Percentiles rank a stretch among this genome's conserved stretches.
Evolutionary conservation across 1,140 invertebrate genomes (phyloP).

Genomic region (Mya arenaria): DNA sequence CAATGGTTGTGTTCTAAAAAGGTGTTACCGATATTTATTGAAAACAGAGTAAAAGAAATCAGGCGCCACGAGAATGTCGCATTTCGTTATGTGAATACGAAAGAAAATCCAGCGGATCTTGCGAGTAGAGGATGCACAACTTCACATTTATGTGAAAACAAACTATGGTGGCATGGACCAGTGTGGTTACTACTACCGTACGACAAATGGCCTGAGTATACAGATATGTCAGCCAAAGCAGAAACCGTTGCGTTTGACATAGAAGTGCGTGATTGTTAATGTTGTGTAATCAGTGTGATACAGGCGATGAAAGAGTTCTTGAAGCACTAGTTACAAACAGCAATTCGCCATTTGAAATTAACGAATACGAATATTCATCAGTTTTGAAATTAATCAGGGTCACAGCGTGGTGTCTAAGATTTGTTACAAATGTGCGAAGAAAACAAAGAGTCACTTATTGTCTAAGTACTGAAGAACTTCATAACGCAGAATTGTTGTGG

Average conservation of each 20-base stretch:
- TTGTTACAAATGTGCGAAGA: not conserved
- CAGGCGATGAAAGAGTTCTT: not conserved
- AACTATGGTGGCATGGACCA: slow-evolving; percentile 31
- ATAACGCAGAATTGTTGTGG: not conserved
- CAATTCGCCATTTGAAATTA: slow-evolving; percentile 10
- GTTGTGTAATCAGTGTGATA: not conserved
- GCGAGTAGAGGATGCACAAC: not conserved
- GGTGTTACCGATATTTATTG: not conserved
- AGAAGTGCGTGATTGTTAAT: not conserved
- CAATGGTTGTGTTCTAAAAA: not conserved
- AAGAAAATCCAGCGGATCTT: slow-evolving; percentile 33
- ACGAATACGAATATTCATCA: not conserved
- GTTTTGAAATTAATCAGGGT: slow-evolving; percentile 12
- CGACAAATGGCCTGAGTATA: not conserved
- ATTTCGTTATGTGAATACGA: not conserved
- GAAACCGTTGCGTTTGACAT: not conserved
- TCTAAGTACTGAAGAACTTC: too few relatives aligned
- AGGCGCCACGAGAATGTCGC: not conserved
- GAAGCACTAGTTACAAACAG: not conserved
- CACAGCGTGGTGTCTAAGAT: not conserved
- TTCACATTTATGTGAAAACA: not conserved
- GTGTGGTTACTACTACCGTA: not conserved
- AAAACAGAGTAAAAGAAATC: slow-evolving; percentile 14
- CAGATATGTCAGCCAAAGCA: not conserved
- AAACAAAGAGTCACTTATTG: not conserved